These are phyloP conservation scores for Caenorhabditis uteleia DNA, from an alignment of 2,888 invertebrate species.

Conservation along the genomic window DNA sequence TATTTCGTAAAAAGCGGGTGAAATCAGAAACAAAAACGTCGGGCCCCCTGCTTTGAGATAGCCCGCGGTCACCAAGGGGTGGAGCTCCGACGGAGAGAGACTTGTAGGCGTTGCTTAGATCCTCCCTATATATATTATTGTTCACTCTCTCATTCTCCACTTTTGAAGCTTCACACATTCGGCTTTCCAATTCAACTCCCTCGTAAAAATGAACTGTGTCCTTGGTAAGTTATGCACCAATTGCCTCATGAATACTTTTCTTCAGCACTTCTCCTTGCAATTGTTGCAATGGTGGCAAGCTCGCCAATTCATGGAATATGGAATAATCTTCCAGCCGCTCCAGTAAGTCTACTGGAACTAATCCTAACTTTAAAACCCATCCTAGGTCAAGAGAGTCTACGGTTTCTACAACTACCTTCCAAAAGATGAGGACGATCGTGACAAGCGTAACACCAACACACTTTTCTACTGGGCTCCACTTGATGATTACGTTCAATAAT, in stretches of 20 bases:
- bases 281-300: constrained; percentile 15
- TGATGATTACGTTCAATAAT: constrained; percentile 26
- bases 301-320: constrained; percentile 49
- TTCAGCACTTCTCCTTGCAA: constrained; percentile 22
- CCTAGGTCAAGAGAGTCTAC: constrained; percentile 41
- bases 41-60: too few relatives aligned
- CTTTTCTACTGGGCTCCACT: constrained; percentile 22
- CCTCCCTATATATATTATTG: too few relatives aligned
- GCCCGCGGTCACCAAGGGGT: too few relatives aligned
- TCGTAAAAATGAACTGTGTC: not conserved
- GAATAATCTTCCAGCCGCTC: constrained; percentile 42
- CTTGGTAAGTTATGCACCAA: not conserved
- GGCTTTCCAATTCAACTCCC: too few relatives aligned
- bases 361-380: not conserved
- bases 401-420: constrained; percentile 50
- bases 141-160: too few relatives aligned
- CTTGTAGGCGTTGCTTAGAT: too few relatives aligned
- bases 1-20: too few relatives aligned
- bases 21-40: too few relatives aligned
- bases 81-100: too few relatives aligned
- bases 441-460: constrained; percentile 41
- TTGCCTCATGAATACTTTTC: not conserved
- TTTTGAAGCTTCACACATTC: too few relatives aligned
- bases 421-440: constrained; percentile 35
- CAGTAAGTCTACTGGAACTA: constrained; percentile 17